phyloP scores from a whole-genome alignment of 2,888 invertebrate genomes.

The Drosophila prostipennis region DNA sequence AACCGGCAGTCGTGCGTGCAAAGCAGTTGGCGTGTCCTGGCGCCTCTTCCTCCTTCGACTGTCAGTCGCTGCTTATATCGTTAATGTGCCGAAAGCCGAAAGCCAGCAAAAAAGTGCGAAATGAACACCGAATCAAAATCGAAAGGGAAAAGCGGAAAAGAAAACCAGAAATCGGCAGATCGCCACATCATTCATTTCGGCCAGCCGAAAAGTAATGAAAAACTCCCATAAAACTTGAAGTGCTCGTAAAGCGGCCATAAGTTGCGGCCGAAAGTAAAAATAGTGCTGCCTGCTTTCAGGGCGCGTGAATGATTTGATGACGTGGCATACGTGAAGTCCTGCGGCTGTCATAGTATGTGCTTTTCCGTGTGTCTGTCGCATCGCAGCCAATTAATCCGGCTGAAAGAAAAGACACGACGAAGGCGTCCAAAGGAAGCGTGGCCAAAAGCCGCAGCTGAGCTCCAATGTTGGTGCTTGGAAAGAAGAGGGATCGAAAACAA shows the following conservation, averaged over 20 bases:
- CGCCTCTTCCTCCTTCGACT: background rate
- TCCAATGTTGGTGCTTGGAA: background rate
- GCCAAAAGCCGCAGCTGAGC: constrained; percentile 27
- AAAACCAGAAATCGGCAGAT: constrained; percentile 2
- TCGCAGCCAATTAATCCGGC: constrained; percentile 68
- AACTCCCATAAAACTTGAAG: constrained; percentile 42
- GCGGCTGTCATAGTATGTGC: background rate
- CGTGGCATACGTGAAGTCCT: constrained; percentile 15
- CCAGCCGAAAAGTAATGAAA: constrained; percentile 42
- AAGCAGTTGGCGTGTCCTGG: constrained; percentile 24
- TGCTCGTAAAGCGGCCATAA: constrained; percentile 31
- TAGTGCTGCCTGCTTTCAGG: constrained; percentile 20
- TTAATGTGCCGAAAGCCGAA: constrained; percentile 63
- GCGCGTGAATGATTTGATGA: constrained; percentile 53
- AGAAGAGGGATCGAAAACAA: constrained; percentile 37
- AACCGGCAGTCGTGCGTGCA: constrained; percentile 41
- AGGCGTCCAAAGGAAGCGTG: constrained; percentile 33
- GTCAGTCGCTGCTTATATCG: constrained; percentile 53
- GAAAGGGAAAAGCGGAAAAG: constrained; percentile 19
- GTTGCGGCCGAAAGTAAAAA: constrained; percentile 19
- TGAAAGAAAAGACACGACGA: constrained; percentile 53
- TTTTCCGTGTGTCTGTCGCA: constrained; percentile 48
- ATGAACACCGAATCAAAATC: constrained; percentile 40
- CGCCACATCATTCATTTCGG: constrained; percentile 44
- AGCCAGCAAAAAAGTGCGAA: constrained; percentile 48